These are phyloP conservation scores for Drosophila mayaguana DNA, from an alignment of 2,888 invertebrate species.

Conservation along the genomic window DNA sequence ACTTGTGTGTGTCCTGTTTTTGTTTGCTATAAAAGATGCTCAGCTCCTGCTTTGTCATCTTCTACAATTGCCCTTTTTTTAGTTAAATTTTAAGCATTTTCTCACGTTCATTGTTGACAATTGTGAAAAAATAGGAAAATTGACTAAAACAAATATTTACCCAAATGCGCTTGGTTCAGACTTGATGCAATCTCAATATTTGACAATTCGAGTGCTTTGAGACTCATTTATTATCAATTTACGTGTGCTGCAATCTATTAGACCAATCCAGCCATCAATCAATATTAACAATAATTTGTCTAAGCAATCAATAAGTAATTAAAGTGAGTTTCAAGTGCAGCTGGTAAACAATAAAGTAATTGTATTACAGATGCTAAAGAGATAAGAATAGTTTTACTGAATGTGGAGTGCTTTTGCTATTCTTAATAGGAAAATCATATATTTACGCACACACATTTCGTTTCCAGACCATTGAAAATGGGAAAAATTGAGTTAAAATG, in stretches of 20 bases:
- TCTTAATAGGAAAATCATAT: too few species aligned
- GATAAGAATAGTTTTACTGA: neutral
- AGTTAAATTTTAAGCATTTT: slow-evolving; percentile 28
- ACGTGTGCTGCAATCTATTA: slow-evolving; percentile 41
- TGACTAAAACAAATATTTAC: slow-evolving; percentile 43
- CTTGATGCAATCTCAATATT: slow-evolving; percentile 28
- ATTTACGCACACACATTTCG: too few species aligned
- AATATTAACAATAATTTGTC: slow-evolving; percentile 16
- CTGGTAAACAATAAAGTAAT: neutral
- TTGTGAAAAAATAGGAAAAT: slow-evolving; percentile 28
- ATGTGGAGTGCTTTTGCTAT: too few species aligned
- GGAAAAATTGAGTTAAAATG: too few species aligned
- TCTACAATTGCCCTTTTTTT: neutral
- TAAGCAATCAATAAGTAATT: slow-evolving; percentile 18
- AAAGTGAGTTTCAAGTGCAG: neutral
- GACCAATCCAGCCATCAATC: slow-evolving; percentile 42
- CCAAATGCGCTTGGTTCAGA: slow-evolving; percentile 44
- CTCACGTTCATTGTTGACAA: slow-evolving; percentile 36
- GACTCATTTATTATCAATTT: slow-evolving; percentile 54
- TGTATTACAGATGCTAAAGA: neutral
- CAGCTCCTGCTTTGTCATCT: neutral
- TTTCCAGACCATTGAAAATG: too few species aligned
- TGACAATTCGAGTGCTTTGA: slow-evolving; percentile 16
- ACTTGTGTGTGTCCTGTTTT: slow-evolving; percentile 15
- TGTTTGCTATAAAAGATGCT: slow-evolving; percentile 9